phyloP scores from a whole-genome alignment of 92 coral and sea anemone genomes.

The Metridium senile region DNA sequence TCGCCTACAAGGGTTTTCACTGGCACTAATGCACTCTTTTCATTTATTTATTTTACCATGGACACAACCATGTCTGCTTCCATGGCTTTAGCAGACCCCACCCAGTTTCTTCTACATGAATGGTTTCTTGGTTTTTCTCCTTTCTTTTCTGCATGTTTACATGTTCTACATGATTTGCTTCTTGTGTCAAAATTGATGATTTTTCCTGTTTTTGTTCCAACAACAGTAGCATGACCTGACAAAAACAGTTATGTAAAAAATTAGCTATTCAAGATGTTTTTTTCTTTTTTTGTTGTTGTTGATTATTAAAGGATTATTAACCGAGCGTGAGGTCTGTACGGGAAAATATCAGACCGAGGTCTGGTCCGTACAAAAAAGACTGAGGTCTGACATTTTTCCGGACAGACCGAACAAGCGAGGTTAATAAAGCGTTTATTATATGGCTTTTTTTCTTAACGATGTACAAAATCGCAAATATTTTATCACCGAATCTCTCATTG shows the following conservation, averaged over 20 bases:
- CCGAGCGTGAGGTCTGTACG: no score
- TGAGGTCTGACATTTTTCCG: no score
- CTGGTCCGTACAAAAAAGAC: no score
- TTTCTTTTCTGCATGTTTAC: conserved; percentile 3
- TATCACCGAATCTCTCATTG: no score
- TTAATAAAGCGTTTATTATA: no score
- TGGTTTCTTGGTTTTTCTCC: not conserved
- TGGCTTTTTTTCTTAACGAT: no score
- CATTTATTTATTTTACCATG: conserved; percentile 3
- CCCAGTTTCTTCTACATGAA: conserved; percentile 2
- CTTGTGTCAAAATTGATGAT: not conserved
- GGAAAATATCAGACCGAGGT: no score
- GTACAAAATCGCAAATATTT: no score
- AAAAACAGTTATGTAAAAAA: not conserved
- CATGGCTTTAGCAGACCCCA: conserved; percentile 12
- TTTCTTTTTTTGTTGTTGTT: no score
- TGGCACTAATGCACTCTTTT: not conserved
- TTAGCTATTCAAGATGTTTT: not conserved
- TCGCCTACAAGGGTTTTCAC: not conserved
- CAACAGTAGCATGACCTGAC: conserved; percentile 18
- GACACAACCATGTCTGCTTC: conserved; percentile 19
- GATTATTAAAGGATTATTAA: no score
- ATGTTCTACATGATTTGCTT: conserved; percentile 2
- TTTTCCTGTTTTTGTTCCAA: conserved; percentile 7
- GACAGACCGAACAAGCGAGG: no score